These are phyloP conservation scores for Naso thynnoides DNA, from an alignment of 2,797 vertebrate genomes.

Conservation along the genomic window DNA sequence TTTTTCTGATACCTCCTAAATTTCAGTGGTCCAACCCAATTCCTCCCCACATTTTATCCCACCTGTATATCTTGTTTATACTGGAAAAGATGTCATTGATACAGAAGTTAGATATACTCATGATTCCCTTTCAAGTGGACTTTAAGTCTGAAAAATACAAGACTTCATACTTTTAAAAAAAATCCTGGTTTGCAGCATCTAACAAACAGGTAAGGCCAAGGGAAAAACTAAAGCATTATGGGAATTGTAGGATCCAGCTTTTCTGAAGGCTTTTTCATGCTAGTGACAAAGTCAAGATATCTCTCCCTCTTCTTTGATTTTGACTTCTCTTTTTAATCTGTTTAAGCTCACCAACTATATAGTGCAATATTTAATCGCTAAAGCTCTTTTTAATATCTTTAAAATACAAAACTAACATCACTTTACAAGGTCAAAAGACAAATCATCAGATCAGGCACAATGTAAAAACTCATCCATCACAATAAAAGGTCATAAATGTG, in stretches of 20 bases:
- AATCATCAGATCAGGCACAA: neutral
- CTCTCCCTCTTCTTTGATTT: neutral
- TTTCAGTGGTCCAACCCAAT: too few species aligned
- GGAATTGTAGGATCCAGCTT: neutral
- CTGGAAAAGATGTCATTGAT: too few species aligned
- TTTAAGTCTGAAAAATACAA: too few species aligned
- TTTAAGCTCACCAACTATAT: neutral
- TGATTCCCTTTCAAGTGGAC: too few species aligned
- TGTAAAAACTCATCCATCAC: conserved; percentile 12
- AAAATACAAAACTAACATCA: conserved; percentile 10
- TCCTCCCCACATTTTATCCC: too few species aligned
- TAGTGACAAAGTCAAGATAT: neutral
- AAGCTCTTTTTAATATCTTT: neutral
- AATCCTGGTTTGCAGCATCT: neutral
- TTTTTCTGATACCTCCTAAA: too few species aligned
- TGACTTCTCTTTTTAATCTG: neutral
- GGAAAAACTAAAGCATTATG: neutral
- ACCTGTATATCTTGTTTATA: too few species aligned
- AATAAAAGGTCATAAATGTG: conserved; percentile 22
- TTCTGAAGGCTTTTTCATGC: neutral
- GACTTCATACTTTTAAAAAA: too few species aligned
- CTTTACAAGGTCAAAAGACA: conserved; percentile 16
- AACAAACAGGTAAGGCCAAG: neutral
- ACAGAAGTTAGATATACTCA: too few species aligned
- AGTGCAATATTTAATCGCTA: neutral